A percentile compares a stretch with the other conserved stretches of the same genome.
phyloP scores from a whole-genome alignment of 1,140 invertebrate species.

The Akabosia matsudoensis region DNA sequence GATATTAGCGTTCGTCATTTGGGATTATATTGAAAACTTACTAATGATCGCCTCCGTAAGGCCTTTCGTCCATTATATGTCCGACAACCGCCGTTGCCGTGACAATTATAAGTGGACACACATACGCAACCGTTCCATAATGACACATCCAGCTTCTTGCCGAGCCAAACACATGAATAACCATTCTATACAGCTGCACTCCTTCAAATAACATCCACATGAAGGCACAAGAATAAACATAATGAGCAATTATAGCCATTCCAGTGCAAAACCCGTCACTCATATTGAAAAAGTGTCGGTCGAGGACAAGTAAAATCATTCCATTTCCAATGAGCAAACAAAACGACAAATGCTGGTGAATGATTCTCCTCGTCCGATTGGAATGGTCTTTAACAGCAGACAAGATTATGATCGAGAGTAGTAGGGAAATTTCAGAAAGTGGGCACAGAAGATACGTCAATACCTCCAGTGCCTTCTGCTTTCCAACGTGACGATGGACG shows the following conservation, averaged over 20 bases:
- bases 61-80: neutral
- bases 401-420: slow-evolving; percentile 58
- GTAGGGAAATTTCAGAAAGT: slow-evolving; percentile 59
- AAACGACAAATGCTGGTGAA: slow-evolving; percentile 59
- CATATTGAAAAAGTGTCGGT: slow-evolving; percentile 52
- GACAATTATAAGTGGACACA: slow-evolving; percentile 52
- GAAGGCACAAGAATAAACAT: slow-evolving; percentile 60
- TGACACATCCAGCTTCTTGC: slow-evolving; percentile 8
- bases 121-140: slow-evolving; percentile 54
- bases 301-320: slow-evolving; percentile 58
- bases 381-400: neutral
- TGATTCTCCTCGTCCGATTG: slow-evolving; percentile 54
- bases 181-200: slow-evolving; percentile 55
- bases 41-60: slow-evolving; percentile 46
- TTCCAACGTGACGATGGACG: slow-evolving; percentile 47
- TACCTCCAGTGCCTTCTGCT: slow-evolving; percentile 52
- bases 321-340: slow-evolving; percentile 59
- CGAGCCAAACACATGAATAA: slow-evolving; percentile 48
- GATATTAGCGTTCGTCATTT: neutral
- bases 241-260: slow-evolving; percentile 60
- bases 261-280: slow-evolving; percentile 53
- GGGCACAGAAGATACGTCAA: slow-evolving; percentile 60
- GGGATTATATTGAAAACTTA: neutral
- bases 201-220: slow-evolving; percentile 60
- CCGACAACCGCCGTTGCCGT: slow-evolving; percentile 48